Evolutionary conservation across 1,140 invertebrate species (phyloP), one percentile per base, ranked within the genome.

Genomic region (Brachionus plicatilis): DNA sequence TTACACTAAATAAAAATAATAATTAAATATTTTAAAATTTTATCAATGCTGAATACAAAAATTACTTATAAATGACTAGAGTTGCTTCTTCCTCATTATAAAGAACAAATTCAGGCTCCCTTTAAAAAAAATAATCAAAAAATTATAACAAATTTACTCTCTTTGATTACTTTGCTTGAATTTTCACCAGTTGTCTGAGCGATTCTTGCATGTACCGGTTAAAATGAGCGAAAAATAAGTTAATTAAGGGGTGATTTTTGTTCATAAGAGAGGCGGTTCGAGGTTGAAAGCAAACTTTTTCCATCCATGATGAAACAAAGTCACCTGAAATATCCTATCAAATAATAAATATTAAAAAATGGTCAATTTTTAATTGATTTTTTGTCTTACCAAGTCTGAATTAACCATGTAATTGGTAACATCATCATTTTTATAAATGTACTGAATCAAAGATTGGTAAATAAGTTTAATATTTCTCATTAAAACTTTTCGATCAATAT

Each of bases 101-200:
- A 86, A 98, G 94, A 84, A 94, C 92, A 91, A 96, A 96, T 88
- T 98, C 96, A 1, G 96, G 95, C 88, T 98, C 96, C 68, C 95
- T 90, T 85, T 14, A 12, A 9, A 87, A 37, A 79, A 70, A 37
- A 80, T 20, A 37, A 56, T 56, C 17, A 56, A n/a, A 56, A 14
- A 37, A 41, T 85, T 70, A 14, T 14, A n/a, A 17, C 17, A 47
- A n/a, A 6, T 11, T 12, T 14, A 83, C 5, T 14, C 60, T 37
- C 6, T 47, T 85, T 66, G 66, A 68, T 43, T 72, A 89, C 89
- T 88, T 87, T 89, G 90, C 78, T 90, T 80, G 90, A 60, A 89
- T 88, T 86, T 88, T 89, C 41, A 90, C 85, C 1, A 85, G 86
- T 24, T 87, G 86, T 56, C 86, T 86, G 80, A 87, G 86, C 2